phyloP scores from a whole-genome alignment of 2,888 invertebrate genomes.

The Pseudanteris insignis region DNA sequence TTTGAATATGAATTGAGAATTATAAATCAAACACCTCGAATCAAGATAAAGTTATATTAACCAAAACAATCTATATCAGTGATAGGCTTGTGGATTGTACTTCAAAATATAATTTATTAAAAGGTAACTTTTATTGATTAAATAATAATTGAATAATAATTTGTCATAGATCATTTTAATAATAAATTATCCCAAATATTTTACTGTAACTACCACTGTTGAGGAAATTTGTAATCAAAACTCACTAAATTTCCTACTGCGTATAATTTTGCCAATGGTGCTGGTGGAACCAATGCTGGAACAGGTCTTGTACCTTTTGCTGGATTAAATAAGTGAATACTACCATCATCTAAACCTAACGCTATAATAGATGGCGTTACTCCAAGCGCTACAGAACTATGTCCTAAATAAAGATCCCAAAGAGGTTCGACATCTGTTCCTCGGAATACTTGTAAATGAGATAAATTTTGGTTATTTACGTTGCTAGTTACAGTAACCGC shows the following conservation, averaged over 20 bases:
- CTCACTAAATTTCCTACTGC: constrained; percentile 61
- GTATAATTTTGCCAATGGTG: constrained; percentile 61
- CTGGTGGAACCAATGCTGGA: constrained; percentile 61
- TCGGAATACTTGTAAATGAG: constrained; percentile 62
- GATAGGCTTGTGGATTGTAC: too few relatives aligned
- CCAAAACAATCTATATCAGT: too few relatives aligned
- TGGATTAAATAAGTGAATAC: constrained; percentile 58
- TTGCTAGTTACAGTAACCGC: constrained; percentile 61
- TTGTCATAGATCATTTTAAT: too few relatives aligned
- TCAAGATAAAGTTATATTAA: constrained; percentile 3
- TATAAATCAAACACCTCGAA: neutral
- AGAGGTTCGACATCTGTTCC: constrained; percentile 60
- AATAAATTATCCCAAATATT: too few relatives aligned
- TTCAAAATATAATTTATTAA: constrained; percentile 49
- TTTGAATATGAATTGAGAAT: too few relatives aligned
- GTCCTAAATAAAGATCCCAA: constrained; percentile 63
- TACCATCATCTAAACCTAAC: constrained; percentile 61
- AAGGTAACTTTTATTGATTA: too few relatives aligned
- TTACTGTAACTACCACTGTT: too few relatives aligned
- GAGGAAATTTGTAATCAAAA: constrained; percentile 4
- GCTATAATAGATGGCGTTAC: constrained; percentile 62
- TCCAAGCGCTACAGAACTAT: constrained; percentile 61
- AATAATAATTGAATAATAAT: too few relatives aligned
- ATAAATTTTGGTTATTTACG: constrained; percentile 59
- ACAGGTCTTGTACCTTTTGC: constrained; percentile 60